Conservation (phyloP, 2,888 invertebrate genomes). For the Carabus problematicus region DNA sequence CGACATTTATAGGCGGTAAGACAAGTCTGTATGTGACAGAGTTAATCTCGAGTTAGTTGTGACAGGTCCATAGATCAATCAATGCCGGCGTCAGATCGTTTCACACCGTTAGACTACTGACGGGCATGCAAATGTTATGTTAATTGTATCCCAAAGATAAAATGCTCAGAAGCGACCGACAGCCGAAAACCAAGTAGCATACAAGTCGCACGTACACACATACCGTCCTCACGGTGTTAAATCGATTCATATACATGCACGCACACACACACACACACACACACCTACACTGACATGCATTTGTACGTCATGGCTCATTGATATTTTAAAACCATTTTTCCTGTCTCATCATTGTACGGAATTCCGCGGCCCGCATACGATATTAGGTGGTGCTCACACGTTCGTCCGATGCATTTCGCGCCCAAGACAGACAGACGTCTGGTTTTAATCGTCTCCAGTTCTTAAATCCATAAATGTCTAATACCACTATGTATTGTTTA, state of each 20-base stretch:
- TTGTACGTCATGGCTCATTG: slow-evolving; percentile 45
- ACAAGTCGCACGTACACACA: neutral
- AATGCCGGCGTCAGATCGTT: neutral
- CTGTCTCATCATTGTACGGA: slow-evolving; percentile 47
- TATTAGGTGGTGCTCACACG: slow-evolving; percentile 10
- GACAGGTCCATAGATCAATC: slow-evolving; percentile 17
- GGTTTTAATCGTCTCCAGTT: too few species aligned
- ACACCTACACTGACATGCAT: too few species aligned
- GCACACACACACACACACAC: neutral
- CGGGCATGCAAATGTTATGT: slow-evolving; percentile 19
- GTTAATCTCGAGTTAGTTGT: neutral
- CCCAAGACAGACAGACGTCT: too few species aligned
- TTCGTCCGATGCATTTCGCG: too few species aligned
- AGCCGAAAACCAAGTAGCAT: neutral
- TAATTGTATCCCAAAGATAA: slow-evolving; percentile 2
- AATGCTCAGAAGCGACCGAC: neutral
- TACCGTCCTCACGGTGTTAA: neutral
- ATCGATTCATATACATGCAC: slow-evolving; percentile 1
- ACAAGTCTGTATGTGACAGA: too few species aligned
- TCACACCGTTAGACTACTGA: slow-evolving; percentile 12
- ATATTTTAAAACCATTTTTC: slow-evolving; percentile 51
- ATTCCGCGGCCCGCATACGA: slow-evolving; percentile 19
- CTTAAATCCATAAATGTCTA: too few species aligned
- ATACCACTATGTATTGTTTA: too few species aligned
- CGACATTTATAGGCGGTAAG: too few species aligned